Base-by-base conservation (phyloP, 2,888 invertebrate species). In the Aproaerema taeniolella region DNA sequence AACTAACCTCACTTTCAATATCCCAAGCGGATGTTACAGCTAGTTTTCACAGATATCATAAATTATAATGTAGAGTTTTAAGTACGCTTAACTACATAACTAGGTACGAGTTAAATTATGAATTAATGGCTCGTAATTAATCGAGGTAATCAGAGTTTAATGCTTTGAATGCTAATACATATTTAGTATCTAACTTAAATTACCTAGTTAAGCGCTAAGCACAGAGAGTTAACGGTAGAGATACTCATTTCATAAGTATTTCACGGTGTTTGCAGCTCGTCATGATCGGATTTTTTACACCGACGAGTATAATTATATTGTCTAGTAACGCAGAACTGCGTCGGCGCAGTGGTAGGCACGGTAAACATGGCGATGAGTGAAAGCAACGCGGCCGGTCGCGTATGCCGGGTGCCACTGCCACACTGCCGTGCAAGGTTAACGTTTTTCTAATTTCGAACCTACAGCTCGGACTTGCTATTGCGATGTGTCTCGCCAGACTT, bases 361-460 rank as follows among this genome's bases (percentile, higher is more conserved):
- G 56, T 63, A 52, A 68, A 71, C 61, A 69, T 70, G 75, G 71
- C 68, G 65, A 62, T 64, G 51, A 75, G 82, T 69, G 83, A 82
- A 83, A 83, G 83, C 80, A 61, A 59, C 57, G 46, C 58, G 50
- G 58, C 67, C 56, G 61, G 68, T 74, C 66, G 73, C 77, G 74
- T 75, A 73, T 66, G 63, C 16, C n/a, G 16, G 11, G n/a, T n/a
- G n/a, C n/a, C n/a, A 14, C 25, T 61, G 63, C 68, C 56, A 25
- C 34, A 61, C 63, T 64, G 64, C 73, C 72, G 64, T 69, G 76
- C 71, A 78, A 81, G 80, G 78, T 81, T 81, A 71, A 72, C 72
- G 70, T 78, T 77, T 80, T 78, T 79, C 79, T 77, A 67, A 78
- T 79, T 81, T 81, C 71, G 79, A 74, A 72, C 60, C 55, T 67